Evolutionary conservation across 2,113 vertebrate species (phyloP).

Genomic region (Forbesichthys papilliferus): DNA sequence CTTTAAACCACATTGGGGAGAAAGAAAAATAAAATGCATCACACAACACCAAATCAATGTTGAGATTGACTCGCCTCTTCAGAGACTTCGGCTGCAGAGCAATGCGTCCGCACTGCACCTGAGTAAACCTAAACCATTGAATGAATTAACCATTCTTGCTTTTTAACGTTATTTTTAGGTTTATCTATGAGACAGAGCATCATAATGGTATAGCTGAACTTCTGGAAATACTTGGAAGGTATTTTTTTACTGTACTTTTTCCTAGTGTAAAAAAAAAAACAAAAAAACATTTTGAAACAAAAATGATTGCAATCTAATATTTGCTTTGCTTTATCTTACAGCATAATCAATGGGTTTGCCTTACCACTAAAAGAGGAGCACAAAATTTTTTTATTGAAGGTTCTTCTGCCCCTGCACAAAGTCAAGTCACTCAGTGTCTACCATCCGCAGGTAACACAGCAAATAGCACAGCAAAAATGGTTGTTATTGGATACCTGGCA

Average conservation of each 20-base stretch:
- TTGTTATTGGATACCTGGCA: slow-evolving; percentile 6
- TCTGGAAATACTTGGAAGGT: slow-evolving; percentile 99
- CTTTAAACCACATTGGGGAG: too few relatives aligned
- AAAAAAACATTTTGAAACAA: too few relatives aligned
- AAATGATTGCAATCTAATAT: too few relatives aligned
- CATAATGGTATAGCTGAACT: slow-evolving; percentile 98
- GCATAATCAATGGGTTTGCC: slow-evolving; percentile 99
- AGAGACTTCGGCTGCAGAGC: background rate
- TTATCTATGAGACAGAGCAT: slow-evolving; percentile 99
- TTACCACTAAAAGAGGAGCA: slow-evolving; percentile 99
- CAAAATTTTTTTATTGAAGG: slow-evolving; percentile 98
- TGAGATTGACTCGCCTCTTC: background rate
- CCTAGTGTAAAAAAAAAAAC: too few relatives aligned
- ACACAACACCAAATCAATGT: background rate
- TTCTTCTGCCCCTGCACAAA: slow-evolving; percentile 97
- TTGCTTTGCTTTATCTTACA: slow-evolving; percentile 51
- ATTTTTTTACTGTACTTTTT: slow-evolving; percentile 7
- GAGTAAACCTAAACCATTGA: too few relatives aligned
- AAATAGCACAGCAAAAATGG: background rate
- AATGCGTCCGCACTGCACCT: background rate
- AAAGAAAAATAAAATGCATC: too few relatives aligned
- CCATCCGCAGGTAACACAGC: slow-evolving; percentile 87
- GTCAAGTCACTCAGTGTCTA: slow-evolving; percentile 99
- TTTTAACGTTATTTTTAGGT: slow-evolving; percentile 73
- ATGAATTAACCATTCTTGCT: background rate